Base-by-base conservation (phyloP, 2,888 invertebrate species). In the Dolomedes plantarius region DNA sequence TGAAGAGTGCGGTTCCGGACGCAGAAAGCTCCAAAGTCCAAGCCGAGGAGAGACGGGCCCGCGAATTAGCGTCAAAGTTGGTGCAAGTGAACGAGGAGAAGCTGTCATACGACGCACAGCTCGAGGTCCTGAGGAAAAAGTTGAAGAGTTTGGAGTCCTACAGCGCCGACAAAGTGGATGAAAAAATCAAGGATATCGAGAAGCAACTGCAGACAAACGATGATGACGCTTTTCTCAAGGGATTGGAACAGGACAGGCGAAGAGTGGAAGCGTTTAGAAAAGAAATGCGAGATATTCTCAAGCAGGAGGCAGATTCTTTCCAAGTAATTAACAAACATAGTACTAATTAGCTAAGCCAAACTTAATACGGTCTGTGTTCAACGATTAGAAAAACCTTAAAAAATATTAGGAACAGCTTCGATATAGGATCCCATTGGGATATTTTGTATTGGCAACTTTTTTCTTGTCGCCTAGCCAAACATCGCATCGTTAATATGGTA, bases 251-350 rank as follows among this genome's bases (percentile, higher is more conserved):
- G 56, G 56, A 62, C n/a, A 23, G 29, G 19, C 16, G 69, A n/a
- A 27, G 39, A 32, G 71, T 71, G 28, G n/a, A 69, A n/a, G n/a
- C 19, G 0, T 31, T 78, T 19, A 11, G 6, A 28, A 23, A 23
- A 62, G 78, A 78, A 46, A 71, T 78, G 78, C 16, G 23, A 13
- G 5, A 71, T 7, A 71, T 69, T 28, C 64, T 71, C 28, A 27
- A 78, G 28, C 36, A 62, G 13, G 69, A 71, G 39, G 19, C 36
- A 1, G 6, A 16, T 3, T 16, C 16, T 28, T 71, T 69, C 50
- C 78, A 78, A 23, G 78, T 71, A 71, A 31, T 39, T 31, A n/a
- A n/a, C n/a, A n/a, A n/a, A n/a, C n/a, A n/a, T n/a, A n/a, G n/a
- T n/a, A n/a, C n/a, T n/a, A n/a, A n/a, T n/a, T n/a, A n/a, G n/a